Evolutionary conservation across 2,113 vertebrate genomes (phyloP).

Genomic region (Microtus ochrogaster): DNA sequence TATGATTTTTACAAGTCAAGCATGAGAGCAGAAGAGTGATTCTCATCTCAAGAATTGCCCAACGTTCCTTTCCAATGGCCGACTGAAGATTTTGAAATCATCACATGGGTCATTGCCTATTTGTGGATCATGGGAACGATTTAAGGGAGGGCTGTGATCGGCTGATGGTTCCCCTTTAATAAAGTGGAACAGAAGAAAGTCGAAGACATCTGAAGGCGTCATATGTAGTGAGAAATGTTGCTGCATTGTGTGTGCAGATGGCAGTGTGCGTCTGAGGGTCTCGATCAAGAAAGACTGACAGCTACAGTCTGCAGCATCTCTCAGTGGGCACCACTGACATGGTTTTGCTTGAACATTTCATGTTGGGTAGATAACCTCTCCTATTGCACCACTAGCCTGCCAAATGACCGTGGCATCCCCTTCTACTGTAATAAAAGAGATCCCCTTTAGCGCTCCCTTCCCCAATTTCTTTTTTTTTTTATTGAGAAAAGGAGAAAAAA

Average conservation of each 20-base stretch:
- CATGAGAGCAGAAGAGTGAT: neutral
- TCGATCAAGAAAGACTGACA: neutral
- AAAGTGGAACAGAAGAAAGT: neutral
- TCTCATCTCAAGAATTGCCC: neutral
- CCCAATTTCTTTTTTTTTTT: too few relatives aligned
- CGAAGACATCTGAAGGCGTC: neutral
- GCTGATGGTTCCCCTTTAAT: neutral
- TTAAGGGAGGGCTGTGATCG: neutral
- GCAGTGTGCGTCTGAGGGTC: neutral
- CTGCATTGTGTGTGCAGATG: neutral
- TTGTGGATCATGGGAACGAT: neutral
- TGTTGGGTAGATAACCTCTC: neutral
- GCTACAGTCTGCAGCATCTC: neutral
- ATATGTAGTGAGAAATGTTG: neutral
- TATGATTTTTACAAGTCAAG: neutral
- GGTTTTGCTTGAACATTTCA: neutral
- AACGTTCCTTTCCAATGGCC: neutral
- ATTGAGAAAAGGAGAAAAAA: too few relatives aligned
- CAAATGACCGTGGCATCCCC: neutral
- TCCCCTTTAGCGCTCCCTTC: neutral
- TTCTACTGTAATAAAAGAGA: neutral
- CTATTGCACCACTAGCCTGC: neutral
- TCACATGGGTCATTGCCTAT: neutral
- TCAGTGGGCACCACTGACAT: neutral
- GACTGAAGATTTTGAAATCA: slow-evolving; percentile 20